Evolutionary conservation across 2,797 vertebrate species (phyloP).

Genomic region (Pantherophis vulpinus): DNA sequence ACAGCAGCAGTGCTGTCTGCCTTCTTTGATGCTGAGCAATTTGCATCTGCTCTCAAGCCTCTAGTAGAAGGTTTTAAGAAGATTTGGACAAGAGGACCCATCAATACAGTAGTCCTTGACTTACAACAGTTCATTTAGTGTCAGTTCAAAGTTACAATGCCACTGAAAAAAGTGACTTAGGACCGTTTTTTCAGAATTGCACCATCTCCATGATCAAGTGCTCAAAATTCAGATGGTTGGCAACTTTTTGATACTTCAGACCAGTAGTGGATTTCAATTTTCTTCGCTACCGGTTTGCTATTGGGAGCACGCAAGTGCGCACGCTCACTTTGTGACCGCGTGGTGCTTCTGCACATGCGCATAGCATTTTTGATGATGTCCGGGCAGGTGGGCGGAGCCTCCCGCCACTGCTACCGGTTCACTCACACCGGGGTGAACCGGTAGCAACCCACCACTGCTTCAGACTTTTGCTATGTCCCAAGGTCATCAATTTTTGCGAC

Average conservation of each 20-base stretch:
- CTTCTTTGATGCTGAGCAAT: not conserved
- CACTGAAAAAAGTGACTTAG: not conserved
- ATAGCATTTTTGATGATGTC: too few species aligned
- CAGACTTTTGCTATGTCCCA: not conserved
- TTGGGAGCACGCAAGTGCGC: fast-evolving
- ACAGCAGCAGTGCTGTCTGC: not conserved
- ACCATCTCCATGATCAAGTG: not conserved
- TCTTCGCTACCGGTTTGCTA: too few species aligned
- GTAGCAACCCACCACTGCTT: not conserved
- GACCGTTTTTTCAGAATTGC: not conserved
- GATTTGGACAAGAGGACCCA: not conserved
- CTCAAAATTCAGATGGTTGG: not conserved
- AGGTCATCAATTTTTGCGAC: not conserved
- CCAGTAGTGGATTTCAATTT: too few species aligned
- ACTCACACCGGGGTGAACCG: fast-evolving
- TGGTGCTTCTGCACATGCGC: too few species aligned
- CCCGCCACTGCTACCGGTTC: too few species aligned
- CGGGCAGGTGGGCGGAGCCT: too few species aligned
- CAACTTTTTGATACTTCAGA: not conserved
- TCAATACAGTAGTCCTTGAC: not conserved
- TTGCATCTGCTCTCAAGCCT: not conserved
- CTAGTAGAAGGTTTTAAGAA: not conserved
- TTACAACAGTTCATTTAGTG: too few species aligned
- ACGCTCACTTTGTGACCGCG: too few species aligned
- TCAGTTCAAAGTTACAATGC: not conserved